Evolutionary conservation across 2,888 invertebrate species (phyloP).

Genomic region (Meliscaeva auricollis): DNA sequence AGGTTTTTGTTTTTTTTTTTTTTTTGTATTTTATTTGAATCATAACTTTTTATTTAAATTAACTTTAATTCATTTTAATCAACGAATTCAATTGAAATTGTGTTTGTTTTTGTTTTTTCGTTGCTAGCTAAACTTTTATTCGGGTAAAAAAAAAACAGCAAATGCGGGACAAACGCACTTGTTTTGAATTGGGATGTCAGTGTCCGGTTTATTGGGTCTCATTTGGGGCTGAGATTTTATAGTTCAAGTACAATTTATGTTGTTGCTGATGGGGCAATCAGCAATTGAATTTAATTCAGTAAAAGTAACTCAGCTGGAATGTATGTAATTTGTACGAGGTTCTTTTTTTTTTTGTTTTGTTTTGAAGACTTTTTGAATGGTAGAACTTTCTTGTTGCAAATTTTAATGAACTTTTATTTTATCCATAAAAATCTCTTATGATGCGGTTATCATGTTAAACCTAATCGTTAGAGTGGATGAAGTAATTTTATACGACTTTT

Average conservation of each 20-base stretch:
- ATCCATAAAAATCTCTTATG: too few species aligned
- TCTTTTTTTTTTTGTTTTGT: too few species aligned
- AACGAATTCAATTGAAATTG: slow-evolving; percentile 65
- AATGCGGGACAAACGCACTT: slow-evolving; percentile 14
- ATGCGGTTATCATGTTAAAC: too few species aligned
- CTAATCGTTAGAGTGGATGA: too few species aligned
- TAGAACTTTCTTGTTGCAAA: too few species aligned
- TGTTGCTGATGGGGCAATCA: neutral
- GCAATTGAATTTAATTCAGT: slow-evolving; percentile 24
- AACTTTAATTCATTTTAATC: slow-evolving; percentile 72
- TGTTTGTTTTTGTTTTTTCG: slow-evolving; percentile 30
- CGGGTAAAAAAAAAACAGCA: neutral
- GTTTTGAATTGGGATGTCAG: slow-evolving; percentile 10
- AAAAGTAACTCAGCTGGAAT: neutral
- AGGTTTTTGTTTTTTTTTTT: too few species aligned
- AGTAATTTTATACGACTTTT: too few species aligned
- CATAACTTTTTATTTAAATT: slow-evolving; percentile 56
- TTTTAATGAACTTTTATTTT: too few species aligned
- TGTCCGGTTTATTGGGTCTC: slow-evolving; percentile 28
- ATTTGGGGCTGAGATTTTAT: slow-evolving; percentile 9
- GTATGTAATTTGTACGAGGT: neutral
- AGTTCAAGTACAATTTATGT: slow-evolving; percentile 9
- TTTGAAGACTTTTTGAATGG: too few species aligned
- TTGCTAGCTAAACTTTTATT: neutral
- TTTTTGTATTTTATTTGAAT: slow-evolving; percentile 35